These are phyloP conservation scores for Porphyrio hochstetteri DNA, from an alignment of 2,113 vertebrate genomes.

Conservation along the genomic window DNA sequence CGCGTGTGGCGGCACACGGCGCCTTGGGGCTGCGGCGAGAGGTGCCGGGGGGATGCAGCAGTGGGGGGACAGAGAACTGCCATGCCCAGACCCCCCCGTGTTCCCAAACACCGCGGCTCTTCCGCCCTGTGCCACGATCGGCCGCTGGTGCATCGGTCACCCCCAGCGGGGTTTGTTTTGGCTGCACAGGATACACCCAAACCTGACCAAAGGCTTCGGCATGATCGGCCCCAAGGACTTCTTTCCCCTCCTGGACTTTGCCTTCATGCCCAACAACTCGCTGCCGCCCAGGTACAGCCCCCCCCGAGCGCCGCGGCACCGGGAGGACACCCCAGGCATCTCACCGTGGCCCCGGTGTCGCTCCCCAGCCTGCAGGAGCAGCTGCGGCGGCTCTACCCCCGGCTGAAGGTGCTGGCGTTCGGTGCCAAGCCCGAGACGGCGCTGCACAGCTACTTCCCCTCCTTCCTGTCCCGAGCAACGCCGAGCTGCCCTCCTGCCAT, in stretches of 20 bases:
- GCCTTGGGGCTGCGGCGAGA: background rate
- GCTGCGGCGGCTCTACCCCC: slow-evolving; percentile 88
- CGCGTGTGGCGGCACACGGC: no score
- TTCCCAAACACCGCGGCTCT: no score
- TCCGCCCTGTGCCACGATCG: rapidly evolving
- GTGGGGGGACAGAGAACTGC: no score
- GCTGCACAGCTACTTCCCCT: slow-evolving; percentile 93
- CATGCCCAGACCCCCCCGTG: background rate
- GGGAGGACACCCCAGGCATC: rapidly evolving
- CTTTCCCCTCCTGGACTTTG: slow-evolving; percentile 95
- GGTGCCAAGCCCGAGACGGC: slow-evolving; percentile 87
- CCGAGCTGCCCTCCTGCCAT: slow-evolving; percentile 84
- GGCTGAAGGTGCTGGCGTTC: slow-evolving; percentile 90
- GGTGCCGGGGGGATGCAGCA: no score
- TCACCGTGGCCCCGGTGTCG: rapidly evolving
- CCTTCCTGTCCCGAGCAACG: slow-evolving; percentile 91
- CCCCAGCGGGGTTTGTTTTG: rapidly evolving
- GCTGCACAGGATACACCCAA: slow-evolving; percentile 84
- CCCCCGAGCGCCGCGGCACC: rapidly evolving
- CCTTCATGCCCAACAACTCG: slow-evolving; percentile 96
- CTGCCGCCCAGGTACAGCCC: slow-evolving; percentile 82
- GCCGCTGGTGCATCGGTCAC: rapidly evolving
- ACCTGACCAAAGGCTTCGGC: slow-evolving; percentile 93
- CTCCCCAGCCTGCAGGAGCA: slow-evolving; percentile 89
- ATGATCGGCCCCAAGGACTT: slow-evolving; percentile 96